phyloP scores from a whole-genome alignment of 2,113 vertebrate genomes.

The Thymallus thymallus region DNA sequence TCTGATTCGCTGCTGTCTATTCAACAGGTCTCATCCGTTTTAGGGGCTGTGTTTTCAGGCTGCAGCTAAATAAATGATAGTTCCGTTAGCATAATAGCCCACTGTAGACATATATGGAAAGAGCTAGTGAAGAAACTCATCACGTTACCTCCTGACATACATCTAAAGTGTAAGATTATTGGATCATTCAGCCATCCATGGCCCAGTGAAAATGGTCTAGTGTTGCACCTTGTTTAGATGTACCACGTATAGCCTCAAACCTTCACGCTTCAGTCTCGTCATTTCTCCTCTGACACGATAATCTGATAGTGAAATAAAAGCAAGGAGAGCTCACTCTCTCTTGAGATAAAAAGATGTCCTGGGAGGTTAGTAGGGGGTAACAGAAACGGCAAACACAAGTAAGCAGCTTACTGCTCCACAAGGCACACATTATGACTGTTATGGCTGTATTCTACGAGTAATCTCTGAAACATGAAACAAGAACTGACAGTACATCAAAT shows the following conservation, averaged over 20 bases:
- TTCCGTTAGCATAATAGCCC: neutral
- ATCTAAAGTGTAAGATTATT: neutral
- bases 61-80: neutral
- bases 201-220: neutral
- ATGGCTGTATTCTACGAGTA: constrained; percentile 30
- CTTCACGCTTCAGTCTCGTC: neutral
- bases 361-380: constrained; percentile 3
- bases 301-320: neutral
- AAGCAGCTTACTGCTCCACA: constrained; percentile 57
- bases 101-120: no score
- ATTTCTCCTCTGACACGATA: neutral
- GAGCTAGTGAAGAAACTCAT: neutral
- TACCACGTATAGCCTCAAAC: neutral
- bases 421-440: constrained; percentile 41
- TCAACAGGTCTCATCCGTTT: neutral
- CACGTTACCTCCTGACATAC: neutral
- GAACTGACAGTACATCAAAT: no score
- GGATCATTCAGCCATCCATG: neutral
- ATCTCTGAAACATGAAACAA: constrained; percentile 27
- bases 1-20: neutral
- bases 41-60: neutral
- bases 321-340: neutral
- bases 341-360: neutral
- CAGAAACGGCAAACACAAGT: constrained; percentile 47
- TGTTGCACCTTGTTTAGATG: neutral